These are phyloP conservation scores for Rhogogaster chlorosoma DNA, from an alignment of 2,888 invertebrate species.

Conservation along the genomic window DNA sequence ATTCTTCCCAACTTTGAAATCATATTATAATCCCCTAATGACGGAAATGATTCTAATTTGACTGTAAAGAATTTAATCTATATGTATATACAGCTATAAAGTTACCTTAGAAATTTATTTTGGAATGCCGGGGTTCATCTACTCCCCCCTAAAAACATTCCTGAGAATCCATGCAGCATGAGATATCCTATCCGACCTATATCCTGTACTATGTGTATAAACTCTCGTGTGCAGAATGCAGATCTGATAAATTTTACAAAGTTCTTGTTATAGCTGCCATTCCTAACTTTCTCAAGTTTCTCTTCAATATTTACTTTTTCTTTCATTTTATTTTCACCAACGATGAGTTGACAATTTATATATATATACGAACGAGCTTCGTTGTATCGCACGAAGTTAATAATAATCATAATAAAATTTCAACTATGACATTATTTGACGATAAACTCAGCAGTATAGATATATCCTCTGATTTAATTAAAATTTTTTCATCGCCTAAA, in stretches of 20 bases:
- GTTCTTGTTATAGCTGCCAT: background rate
- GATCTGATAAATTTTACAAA: constrained; percentile 12
- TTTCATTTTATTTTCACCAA: background rate
- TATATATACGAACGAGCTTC: background rate
- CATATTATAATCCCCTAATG: background rate
- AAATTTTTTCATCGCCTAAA: background rate
- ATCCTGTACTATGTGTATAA: background rate
- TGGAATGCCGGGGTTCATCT: background rate
- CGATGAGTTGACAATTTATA: background rate
- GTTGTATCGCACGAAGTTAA: background rate
- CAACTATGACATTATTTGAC: background rate
- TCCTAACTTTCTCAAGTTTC: background rate
- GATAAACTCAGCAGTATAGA: background rate
- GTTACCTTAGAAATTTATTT: background rate
- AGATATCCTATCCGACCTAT: background rate
- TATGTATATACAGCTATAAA: background rate
- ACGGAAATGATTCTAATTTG: background rate
- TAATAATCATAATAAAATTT: background rate
- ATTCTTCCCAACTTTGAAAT: background rate
- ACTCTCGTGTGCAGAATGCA: background rate
- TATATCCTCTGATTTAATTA: background rate
- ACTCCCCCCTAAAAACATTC: background rate
- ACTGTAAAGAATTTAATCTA: background rate
- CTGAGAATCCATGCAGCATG: background rate
- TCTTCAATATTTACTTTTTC: background rate